phyloP scores from a whole-genome alignment of 2,888 invertebrate genomes.

The Arctia plantaginis region DNA sequence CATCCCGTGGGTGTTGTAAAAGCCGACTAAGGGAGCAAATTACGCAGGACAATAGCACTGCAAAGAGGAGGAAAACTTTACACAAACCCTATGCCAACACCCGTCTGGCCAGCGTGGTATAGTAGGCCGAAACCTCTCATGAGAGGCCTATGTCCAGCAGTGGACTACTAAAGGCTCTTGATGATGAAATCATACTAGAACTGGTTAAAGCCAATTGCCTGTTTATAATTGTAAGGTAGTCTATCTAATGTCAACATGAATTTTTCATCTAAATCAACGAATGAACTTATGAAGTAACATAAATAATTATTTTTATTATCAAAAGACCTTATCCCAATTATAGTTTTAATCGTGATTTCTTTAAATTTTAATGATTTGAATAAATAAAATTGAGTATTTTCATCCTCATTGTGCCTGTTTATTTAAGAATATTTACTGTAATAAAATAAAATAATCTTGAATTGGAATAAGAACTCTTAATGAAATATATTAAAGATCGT shows the following conservation, averaged over 20 bases:
- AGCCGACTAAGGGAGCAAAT: no score
- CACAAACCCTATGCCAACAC: no score
- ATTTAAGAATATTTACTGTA: background rate
- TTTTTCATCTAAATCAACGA: no score
- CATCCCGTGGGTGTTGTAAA: no score
- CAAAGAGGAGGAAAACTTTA: no score
- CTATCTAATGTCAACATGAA: background rate
- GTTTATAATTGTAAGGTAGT: background rate
- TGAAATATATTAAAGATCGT: background rate
- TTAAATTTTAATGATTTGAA: background rate
- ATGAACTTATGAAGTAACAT: background rate
- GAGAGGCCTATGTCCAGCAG: no score
- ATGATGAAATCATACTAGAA: no score
- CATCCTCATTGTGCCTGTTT: background rate
- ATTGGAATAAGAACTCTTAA: background rate
- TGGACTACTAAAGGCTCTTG: no score
- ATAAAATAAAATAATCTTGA: background rate
- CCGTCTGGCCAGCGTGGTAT: no score
- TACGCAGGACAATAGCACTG: no score
- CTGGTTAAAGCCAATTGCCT: no score
- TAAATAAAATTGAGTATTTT: background rate
- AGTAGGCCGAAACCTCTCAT: no score
- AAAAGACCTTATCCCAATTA: background rate
- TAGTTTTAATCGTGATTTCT: background rate
- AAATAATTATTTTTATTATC: background rate